Evolutionary conservation across 1,140 invertebrate genomes (phyloP), one percentile per base, ranked within the genome.

Genomic region (Drosophila hydei): DNA sequence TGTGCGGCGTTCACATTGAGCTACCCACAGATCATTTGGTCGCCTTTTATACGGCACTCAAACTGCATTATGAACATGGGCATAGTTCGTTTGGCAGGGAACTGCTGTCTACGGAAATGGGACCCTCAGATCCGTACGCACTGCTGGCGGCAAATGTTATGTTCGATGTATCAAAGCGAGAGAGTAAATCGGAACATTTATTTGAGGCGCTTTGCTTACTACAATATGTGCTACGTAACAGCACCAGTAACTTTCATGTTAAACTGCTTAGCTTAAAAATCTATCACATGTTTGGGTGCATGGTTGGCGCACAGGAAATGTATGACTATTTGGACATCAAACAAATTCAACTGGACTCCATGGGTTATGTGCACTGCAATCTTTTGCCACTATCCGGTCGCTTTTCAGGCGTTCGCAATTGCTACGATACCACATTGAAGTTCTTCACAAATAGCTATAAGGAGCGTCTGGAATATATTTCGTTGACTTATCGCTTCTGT

Each of bases 321-420:
- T 96, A 95, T 84, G 92, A 93, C 64, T 92, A 92, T 50, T 92
- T 99, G 89, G 98, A 99, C 84, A 94, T 98, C 51, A 99, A 99
- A 93, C 97, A 99, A 92, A 95, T 99, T 69, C 98, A 99, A 91
- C 93, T 98, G 89, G 97, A 99, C 92, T 97, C 97, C 0, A 92
- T 99, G 79, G 96, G 97, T 51, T 96, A 97, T 92, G 92, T 97
- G 55, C 95, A 97, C 91, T 94, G 94, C 56, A 95, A 95, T 72
- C 93, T 96, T 65, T 92, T 97, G 60, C 92, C 94, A 3, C 92
- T 95, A 47, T 93, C 94, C 18, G 96, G 95, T 5, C 94, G 96
- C 47, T 95, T 95, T 79, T 92, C 93, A 0, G 92, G 94, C 25
- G 95, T 95, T 21, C 92, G 93, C 4, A 92, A 93, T 58, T 93